Conservation (phyloP, 2,797 vertebrate genomes). For the Cyclura pinguis region DNA sequence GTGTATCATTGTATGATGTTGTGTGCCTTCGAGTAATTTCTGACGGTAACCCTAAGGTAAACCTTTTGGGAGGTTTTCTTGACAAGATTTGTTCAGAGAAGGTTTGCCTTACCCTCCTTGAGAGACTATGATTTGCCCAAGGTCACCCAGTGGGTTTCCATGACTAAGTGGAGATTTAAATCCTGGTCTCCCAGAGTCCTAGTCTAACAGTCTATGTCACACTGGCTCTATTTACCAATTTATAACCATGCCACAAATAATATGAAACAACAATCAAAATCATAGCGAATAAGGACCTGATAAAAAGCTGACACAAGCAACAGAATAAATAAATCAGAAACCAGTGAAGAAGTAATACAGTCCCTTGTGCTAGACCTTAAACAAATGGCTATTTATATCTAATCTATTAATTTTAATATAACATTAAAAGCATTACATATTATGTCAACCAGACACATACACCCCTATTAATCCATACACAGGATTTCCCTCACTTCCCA, state of each 20-base stretch:
- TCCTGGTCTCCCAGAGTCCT: no score
- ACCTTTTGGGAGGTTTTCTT: no score
- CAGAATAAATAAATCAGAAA: not conserved
- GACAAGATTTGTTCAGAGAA: no score
- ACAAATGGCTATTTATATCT: not conserved
- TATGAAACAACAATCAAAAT: constrained; percentile 2
- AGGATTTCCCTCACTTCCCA: constrained; percentile 10
- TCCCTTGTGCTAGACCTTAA: not conserved
- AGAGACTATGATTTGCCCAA: no score
- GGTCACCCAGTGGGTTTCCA: no score
- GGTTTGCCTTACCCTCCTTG: no score
- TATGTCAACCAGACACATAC: constrained; percentile 7
- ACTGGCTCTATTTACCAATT: no score
- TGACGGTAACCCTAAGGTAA: no score
- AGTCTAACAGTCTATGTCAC: no score
- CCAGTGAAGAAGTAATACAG: not conserved
- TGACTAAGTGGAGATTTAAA: no score
- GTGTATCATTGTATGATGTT: no score
- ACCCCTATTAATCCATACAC: not conserved
- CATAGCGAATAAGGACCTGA: not conserved
- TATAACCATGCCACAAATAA: not conserved
- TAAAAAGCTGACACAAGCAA: not conserved
- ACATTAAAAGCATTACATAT: not conserved
- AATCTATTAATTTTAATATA: not conserved
- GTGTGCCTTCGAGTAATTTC: no score